Conservation (phyloP, 2,797 vertebrate species). For the Eulemur mongoz region DNA sequence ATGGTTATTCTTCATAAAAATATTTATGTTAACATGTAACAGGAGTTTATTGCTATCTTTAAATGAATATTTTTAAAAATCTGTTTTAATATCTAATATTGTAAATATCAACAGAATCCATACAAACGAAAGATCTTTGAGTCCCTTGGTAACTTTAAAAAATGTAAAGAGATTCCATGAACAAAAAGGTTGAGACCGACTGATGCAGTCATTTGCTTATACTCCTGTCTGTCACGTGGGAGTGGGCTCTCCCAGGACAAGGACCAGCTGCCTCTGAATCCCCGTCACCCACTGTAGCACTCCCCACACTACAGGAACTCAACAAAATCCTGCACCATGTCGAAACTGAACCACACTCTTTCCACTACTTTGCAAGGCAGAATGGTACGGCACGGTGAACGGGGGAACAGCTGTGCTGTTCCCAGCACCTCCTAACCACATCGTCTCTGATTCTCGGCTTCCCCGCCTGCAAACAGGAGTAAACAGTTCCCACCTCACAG, state of each 20-base stretch:
- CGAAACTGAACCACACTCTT: not conserved
- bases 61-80: not conserved
- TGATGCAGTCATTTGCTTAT: not conserved
- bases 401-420: not conserved
- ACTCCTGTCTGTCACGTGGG: not conserved
- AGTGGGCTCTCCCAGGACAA: not conserved
- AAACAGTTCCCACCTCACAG: too few species aligned
- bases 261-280: not conserved
- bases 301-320: not conserved
- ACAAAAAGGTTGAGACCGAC: not conserved
- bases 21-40: not conserved
- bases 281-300: not conserved
- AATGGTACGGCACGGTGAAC: accelerated
- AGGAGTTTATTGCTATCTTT: not conserved
- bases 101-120: not conserved
- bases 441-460: not conserved
- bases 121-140: not conserved
- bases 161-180: not conserved
- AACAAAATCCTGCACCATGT: not conserved
- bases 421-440: not conserved
- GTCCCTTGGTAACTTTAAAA: not conserved
- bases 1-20: not conserved
- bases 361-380: not conserved
- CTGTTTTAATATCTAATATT: not conserved
- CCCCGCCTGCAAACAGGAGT: too few species aligned